Base-by-base conservation (phyloP, 2,113 vertebrate genomes). In the Cryptotis parvus region DNA sequence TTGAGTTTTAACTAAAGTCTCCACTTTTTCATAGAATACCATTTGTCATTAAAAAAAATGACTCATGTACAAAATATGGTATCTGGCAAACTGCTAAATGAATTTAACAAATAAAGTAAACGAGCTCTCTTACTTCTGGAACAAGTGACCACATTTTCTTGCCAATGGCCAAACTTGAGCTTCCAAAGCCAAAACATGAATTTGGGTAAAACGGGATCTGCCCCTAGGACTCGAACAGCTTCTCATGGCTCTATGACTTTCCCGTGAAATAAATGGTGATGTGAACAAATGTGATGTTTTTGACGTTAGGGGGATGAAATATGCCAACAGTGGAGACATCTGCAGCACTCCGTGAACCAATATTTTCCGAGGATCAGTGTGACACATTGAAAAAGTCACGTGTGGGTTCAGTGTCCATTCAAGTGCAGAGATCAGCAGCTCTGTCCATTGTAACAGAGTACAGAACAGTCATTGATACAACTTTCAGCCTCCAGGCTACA, bases 11-110 rank as follows among this genome's bases (percentile, higher is more conserved):
- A 84, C 55, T 81, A 45, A 80, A 65, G 26, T 27, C 29, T 16
- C 52, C 74, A 55, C 49, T n/a, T 76, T 65, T 45, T 41, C 8
- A 4, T 0, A 35, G 49, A 12, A 10, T 0, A 31, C 6, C 29
- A 37, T 2, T 2, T 63, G 29, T 18, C 31, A 24, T 65, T 27
- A 65, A 45, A 69, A 45, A 31, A 8, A 5, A 7, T 4, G 55
- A 31, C 75, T 9, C 0, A 3, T 6, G 0, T 4, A 33, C 1
- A 6, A 33, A 22, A 4, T 7, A 22, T 1, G 20, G 11, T 0
- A 35, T 49, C 43, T 45, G 58, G 58, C 52, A 43, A 41, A 35
- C 7, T 1, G 27, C 37, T 3, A n/a, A 63, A 49, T 8, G 10
- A 52, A 1, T 15, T n/a, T 52, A 12, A 43, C 73, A n/a, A 58